These are phyloP conservation scores for Hydrolagus affinis DNA, from an alignment of 2,113 vertebrate species.

Conservation along the genomic window DNA sequence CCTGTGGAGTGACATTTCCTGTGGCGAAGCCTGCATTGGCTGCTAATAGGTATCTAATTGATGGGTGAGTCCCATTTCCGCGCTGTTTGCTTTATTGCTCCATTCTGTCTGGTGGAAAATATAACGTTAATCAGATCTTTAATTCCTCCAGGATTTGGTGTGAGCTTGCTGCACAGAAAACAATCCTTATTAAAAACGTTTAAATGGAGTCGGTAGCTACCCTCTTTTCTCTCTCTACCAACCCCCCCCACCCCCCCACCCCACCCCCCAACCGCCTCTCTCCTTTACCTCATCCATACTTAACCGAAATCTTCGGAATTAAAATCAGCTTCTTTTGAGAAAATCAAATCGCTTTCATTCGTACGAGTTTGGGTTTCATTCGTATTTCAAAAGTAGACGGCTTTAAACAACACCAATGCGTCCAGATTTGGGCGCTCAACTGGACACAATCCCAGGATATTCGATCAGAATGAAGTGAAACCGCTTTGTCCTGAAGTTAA, in stretches of 20 bases:
- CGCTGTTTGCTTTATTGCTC: slow-evolving; percentile 96
- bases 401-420: too few relatives aligned
- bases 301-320: not conserved
- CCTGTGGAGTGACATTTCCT: slow-evolving; percentile 79
- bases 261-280: not conserved
- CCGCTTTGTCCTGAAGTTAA: not conserved
- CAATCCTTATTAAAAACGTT: slow-evolving; percentile 98
- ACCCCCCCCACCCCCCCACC: not conserved
- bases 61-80: slow-evolving; percentile 94
- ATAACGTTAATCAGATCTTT: slow-evolving; percentile 95
- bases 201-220: slow-evolving; percentile 54
- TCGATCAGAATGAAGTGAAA: not conserved
- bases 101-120: slow-evolving; percentile 95
- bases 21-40: slow-evolving; percentile 86
- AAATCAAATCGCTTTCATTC: not conserved
- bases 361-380: not conserved
- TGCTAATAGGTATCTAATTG: slow-evolving; percentile 99
- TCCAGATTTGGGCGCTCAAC: not conserved
- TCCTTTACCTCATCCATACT: not conserved
- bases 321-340: not conserved
- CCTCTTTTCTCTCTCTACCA: too few relatives aligned
- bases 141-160: slow-evolving; percentile 92
- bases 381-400: not conserved
- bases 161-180: slow-evolving; percentile 77
- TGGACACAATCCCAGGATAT: not conserved